Evolutionary conservation across 2,888 invertebrate genomes (phyloP).

Genomic region (Cristatella mucedo): DNA sequence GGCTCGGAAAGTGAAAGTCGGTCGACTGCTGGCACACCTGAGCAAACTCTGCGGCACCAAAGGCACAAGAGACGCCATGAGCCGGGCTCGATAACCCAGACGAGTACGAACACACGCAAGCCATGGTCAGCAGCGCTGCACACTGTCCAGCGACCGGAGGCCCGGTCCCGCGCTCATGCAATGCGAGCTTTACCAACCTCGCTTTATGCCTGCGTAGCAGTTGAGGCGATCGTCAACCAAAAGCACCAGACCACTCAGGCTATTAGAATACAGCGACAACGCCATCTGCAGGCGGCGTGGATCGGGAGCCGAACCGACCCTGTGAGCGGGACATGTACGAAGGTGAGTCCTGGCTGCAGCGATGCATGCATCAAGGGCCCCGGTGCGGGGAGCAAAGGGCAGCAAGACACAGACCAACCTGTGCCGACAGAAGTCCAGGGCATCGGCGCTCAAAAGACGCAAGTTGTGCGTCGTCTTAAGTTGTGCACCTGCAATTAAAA

Average conservation of each 20-base stretch:
- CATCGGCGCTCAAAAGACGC: constrained; percentile 67
- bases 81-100: too few relatives aligned
- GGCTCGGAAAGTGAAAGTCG: constrained; percentile 80
- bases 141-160: too few relatives aligned
- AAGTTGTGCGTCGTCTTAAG: constrained; percentile 97
- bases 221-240: constrained; percentile 54
- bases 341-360: constrained; percentile 9
- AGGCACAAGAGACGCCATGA: too few relatives aligned
- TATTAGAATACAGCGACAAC: constrained; percentile 76
- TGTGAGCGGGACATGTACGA: background rate
- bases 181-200: constrained; percentile 42
- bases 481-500: constrained; percentile 54
- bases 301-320: constrained; percentile 42
- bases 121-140: too few relatives aligned
- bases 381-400: too few relatives aligned
- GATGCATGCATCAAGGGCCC: too few relatives aligned
- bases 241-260: constrained; percentile 70
- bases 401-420: too few relatives aligned
- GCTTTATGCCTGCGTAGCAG: constrained; percentile 48
- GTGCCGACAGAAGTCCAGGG: constrained; percentile 56
- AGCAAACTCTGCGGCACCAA: constrained; percentile 46
- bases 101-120: too few relatives aligned
- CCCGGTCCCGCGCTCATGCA: too few relatives aligned
- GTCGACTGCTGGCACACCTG: constrained; percentile 61
- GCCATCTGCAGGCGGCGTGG: constrained; percentile 78